Evolutionary conservation across 2,888 invertebrate species (phyloP), one percentile per base, ranked within the genome.

Genomic region (Coenonympha glycerion): DNA sequence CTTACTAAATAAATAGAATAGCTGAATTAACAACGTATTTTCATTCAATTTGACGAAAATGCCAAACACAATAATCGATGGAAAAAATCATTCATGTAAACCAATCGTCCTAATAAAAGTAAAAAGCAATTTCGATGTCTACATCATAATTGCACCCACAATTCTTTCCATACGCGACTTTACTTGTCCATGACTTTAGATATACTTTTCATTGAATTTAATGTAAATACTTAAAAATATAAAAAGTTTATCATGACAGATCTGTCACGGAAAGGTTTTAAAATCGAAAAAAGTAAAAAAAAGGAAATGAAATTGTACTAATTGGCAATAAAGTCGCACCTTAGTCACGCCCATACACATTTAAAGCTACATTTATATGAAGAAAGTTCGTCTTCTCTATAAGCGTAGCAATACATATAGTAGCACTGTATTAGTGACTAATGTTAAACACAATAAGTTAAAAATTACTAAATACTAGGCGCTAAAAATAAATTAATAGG

Each of bases 271-370:
- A 19, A 41, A 41, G 3, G 8, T 18, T 30, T 28, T 19, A 31
- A 30, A n/a, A n/a, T n/a, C n/a, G n/a, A n/a, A n/a, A n/a, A 13
- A 19, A 42, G 30, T 18, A 6, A 21, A 4, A 31, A 42, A 44
- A 22, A 15, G 33, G 31, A 33, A 9, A 33, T 31, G 33, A 21
- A 33, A 31, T 21, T 31, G 9, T 21, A 21, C 15, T 44, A 44
- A 44, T 44, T 44, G 31, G 31, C 31, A 31, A 22, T 44, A 44
- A 42, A 44, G 13, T 44, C 22, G 19, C 44, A 31, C 44, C 44
- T 21, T 13, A 21, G 11, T 44, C 44, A 44, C 44, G 22, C 44
- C 30, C 28, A 28, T 41, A n/a, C 8, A 18, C 11, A 1, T 18
- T 28, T 41, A 18, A 41, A 40, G 11, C 36, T 21, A 11, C 36